Evolutionary conservation across 2,797 vertebrate genomes (phyloP).

Genomic region (Sarcoramphus papa): DNA sequence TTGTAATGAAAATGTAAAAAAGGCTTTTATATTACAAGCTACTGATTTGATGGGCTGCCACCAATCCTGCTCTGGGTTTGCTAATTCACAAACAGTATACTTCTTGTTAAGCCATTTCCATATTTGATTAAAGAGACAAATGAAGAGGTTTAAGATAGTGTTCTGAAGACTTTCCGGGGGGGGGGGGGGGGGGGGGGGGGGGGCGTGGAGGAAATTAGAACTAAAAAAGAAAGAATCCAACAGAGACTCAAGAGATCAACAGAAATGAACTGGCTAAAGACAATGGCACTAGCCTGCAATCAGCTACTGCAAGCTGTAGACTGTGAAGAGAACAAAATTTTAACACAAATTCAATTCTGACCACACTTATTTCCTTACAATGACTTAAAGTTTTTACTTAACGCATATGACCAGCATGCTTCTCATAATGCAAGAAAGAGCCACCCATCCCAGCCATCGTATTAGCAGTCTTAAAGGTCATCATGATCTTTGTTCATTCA

Average conservation of each 20-base stretch:
- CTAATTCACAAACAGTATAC: not conserved
- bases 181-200: accelerated
- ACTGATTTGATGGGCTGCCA: not conserved
- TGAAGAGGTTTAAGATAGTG: not conserved
- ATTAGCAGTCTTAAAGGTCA: not conserved
- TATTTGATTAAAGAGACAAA: not conserved
- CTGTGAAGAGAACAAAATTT: not conserved
- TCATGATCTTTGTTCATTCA: not conserved
- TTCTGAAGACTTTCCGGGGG: not conserved
- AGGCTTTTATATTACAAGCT: not conserved
- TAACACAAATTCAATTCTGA: not conserved
- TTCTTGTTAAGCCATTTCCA: not conserved
- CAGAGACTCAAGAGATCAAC: not conserved
- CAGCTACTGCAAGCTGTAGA: not conserved
- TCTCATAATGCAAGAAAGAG: not conserved
- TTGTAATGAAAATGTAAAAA: not conserved
- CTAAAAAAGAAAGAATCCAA: not conserved
- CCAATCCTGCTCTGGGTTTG: not conserved
- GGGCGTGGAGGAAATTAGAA: not conserved
- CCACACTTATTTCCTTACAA: not conserved
- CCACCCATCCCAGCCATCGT: not conserved
- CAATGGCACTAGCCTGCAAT: not conserved
- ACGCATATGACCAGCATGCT: not conserved
- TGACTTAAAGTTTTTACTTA: not conserved
- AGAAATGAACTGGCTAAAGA: not conserved